Percentiles rank a stretch among this genome's conserved stretches.
Conservation (phyloP, 1,140 invertebrate species). For the Lordiphosa stackelbergi region DNA sequence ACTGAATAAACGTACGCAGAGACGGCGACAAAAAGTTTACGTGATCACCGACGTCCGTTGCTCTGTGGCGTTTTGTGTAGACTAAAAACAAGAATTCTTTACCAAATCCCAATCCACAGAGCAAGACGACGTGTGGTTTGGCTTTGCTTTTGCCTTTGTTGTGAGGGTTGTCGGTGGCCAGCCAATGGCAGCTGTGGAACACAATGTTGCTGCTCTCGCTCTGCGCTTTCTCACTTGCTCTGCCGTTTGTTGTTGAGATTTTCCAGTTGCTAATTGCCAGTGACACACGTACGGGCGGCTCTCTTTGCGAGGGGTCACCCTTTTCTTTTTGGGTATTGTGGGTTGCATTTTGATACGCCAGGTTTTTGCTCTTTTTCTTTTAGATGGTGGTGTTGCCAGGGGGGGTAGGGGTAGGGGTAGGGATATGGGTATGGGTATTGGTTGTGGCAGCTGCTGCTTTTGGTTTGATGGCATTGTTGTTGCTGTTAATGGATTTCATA, state of each 20-base stretch:
- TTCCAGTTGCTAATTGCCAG: conserved; percentile 9
- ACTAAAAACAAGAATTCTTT: conserved; percentile 59
- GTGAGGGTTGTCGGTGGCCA: conserved; percentile 2
- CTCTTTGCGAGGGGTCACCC: conserved; percentile 23
- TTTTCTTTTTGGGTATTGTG: conserved; percentile 39
- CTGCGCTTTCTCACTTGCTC: conserved; percentile 6
- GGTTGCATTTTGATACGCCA: conserved; percentile 73
- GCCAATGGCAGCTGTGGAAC: conserved; percentile 61
- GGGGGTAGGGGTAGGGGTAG: no score
- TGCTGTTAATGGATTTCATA: conserved; percentile 48
- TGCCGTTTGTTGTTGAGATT: conserved; percentile 13
- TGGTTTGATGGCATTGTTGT: conserved; percentile 19
- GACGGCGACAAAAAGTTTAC: conserved; percentile 19
- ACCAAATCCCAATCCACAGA: conserved; percentile 22
- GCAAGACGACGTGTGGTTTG: conserved; percentile 41
- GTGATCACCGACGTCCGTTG: conserved; percentile 58
- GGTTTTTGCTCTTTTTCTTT: conserved; percentile 47
- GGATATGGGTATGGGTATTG: background rate
- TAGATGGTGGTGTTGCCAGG: no score
- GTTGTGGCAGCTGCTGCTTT: conserved; percentile 38
- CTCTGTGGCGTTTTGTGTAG: conserved; percentile 65
- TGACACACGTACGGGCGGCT: conserved; percentile 3
- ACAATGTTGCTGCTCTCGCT: conserved; percentile 16
- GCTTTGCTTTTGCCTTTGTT: conserved; percentile 14
- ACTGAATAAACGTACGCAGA: conserved; percentile 27